Percentiles rank a stretch among this genome's conserved stretches.
Evolutionary conservation across 2,797 vertebrate genomes (phyloP).

Genomic region (Takifugu ocellatus): DNA sequence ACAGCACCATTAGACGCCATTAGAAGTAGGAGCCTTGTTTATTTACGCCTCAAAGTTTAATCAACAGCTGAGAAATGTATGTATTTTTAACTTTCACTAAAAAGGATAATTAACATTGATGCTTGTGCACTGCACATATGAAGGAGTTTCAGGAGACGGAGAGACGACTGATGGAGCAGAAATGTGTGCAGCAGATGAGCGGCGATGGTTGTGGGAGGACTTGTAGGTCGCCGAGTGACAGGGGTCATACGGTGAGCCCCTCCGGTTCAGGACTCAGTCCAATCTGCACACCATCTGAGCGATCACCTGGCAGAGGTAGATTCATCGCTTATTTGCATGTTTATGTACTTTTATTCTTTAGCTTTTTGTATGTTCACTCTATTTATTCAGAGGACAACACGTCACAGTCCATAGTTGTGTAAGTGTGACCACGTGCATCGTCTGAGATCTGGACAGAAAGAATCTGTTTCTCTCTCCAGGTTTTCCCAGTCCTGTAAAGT

Average conservation of each 20-base stretch:
- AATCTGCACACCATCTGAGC: constrained; percentile 55
- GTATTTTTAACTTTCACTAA: background rate
- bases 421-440: too few relatives aligned
- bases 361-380: background rate
- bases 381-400: too few relatives aligned
- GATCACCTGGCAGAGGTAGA: constrained; percentile 57
- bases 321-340: background rate
- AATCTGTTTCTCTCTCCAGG: constrained; percentile 41
- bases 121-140: constrained; percentile 13
- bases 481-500: constrained; percentile 52
- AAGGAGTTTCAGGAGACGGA: constrained; percentile 67
- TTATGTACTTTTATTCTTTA: background rate
- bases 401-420: too few relatives aligned
- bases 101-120: background rate
- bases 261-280: constrained; percentile 52
- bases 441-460: background rate
- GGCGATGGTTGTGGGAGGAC: constrained; percentile 45
- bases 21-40: background rate
- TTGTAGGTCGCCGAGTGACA: constrained; percentile 37
- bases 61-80: background rate
- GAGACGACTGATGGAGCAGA: constrained; percentile 50
- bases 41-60: too few relatives aligned
- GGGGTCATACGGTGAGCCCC: constrained; percentile 51
- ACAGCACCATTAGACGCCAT: background rate
- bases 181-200: constrained; percentile 23